These are phyloP conservation scores for Lithophane socia DNA, from an alignment of 2,888 invertebrate genomes.

Conservation along the genomic window DNA sequence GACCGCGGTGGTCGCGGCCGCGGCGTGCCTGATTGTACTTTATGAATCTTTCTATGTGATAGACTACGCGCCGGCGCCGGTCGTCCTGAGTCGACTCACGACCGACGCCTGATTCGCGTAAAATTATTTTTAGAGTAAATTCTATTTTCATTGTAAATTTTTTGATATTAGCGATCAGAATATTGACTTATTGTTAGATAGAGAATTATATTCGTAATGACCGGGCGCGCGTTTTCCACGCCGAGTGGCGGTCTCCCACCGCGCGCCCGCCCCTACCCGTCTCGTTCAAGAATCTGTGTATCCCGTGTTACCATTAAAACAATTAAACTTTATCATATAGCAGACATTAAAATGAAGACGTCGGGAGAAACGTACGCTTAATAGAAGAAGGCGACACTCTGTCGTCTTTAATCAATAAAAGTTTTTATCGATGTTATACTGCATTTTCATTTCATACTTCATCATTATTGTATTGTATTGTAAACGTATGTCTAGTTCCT, in stretches of 20 bases:
- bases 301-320: constrained; percentile 85
- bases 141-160: constrained; percentile 90
- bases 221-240: constrained; percentile 86
- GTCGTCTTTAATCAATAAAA: constrained; percentile 89
- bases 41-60: constrained; percentile 90
- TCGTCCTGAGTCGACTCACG: constrained; percentile 84
- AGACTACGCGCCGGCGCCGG: constrained; percentile 86
- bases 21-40: constrained; percentile 81
- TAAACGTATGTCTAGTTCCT: not conserved
- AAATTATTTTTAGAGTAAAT: constrained; percentile 89
- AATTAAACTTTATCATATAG: constrained; percentile 86
- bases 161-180: constrained; percentile 88
- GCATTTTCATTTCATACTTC: constrained; percentile 73
- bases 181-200: constrained; percentile 89
- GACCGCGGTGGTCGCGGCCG: constrained; percentile 60
- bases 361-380: constrained; percentile 89
- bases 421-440: constrained; percentile 89
- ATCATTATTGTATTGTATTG: not conserved
- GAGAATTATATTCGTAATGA: constrained; percentile 87
- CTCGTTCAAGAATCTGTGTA: constrained; percentile 86
- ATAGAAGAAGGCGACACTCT: constrained; percentile 84
- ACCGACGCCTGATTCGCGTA: constrained; percentile 83
- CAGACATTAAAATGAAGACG: constrained; percentile 82
- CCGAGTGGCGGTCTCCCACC: constrained; percentile 78
- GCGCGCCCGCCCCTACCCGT: constrained; percentile 84